These are phyloP conservation scores for Eurois occulta DNA, from an alignment of 2,888 invertebrate species.

Conservation along the genomic window DNA sequence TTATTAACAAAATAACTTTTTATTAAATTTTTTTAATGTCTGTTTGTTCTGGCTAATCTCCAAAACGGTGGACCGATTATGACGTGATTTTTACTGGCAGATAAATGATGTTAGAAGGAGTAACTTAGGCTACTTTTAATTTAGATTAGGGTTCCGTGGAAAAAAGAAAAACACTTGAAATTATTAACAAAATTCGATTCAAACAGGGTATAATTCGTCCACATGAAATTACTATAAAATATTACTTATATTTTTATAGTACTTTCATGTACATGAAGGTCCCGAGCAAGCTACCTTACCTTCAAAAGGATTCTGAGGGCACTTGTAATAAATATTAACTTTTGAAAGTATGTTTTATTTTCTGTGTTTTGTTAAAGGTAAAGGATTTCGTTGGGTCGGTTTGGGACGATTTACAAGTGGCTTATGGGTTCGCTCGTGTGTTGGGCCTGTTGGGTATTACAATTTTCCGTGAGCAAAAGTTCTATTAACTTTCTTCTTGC, in stretches of 20 bases:
- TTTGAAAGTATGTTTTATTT: slow-evolving; percentile 26
- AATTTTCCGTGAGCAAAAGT: not conserved
- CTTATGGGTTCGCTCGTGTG: not conserved
- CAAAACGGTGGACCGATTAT: not conserved
- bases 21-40: not conserved
- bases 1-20: no score
- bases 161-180: no score
- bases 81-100: not conserved
- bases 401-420: slow-evolving; percentile 8
- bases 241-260: no score
- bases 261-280: not conserved
- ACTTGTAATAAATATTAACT: slow-evolving; percentile 19
- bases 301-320: slow-evolving; percentile 6
- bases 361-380: not conserved
- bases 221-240: no score
- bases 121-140: not conserved
- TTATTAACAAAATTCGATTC: no score
- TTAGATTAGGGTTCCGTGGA: no score
- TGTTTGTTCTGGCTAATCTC: not conserved
- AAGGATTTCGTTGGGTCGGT: not conserved
- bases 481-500: no score
- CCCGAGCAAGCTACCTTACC: not conserved
- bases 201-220: no score
- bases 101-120: not conserved
- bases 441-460: not conserved